A percentile compares a stretch with the other conserved stretches of the same genome.
phyloP scores from a whole-genome alignment of 2,113 vertebrate species.

The Eidolon helvum region DNA sequence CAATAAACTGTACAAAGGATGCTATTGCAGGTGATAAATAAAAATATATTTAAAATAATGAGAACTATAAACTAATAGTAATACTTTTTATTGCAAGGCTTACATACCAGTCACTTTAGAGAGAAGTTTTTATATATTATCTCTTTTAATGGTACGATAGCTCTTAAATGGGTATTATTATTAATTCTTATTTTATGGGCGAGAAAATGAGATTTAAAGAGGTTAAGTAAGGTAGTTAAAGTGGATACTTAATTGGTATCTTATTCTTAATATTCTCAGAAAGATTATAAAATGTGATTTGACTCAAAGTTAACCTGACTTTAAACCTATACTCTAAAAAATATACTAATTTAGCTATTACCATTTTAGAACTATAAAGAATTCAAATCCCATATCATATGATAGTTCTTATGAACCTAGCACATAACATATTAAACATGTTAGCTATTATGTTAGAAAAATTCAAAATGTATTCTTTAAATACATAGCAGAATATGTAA shows the following conservation, averaged over 20 bases:
- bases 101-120: not conserved
- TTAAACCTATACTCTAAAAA: not conserved
- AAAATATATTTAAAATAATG: not conserved
- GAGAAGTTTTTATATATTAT: not conserved
- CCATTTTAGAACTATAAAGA: not conserved
- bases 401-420: not conserved
- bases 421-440: not conserved
- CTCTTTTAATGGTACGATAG: not conserved
- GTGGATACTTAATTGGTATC: not conserved
- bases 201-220: not conserved
- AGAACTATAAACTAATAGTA: not conserved
- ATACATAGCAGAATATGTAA: not conserved
- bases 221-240: not conserved
- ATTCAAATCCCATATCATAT: not conserved
- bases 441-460: not conserved
- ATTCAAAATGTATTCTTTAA: not conserved
- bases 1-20: not conserved
- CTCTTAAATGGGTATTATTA: not conserved
- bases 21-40: not conserved
- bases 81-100: not conserved
- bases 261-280: not conserved
- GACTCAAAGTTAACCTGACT: not conserved
- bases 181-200: not conserved
- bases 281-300: not conserved
- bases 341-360: not conserved